Evolutionary conservation across 2,888 invertebrate species (phyloP), one percentile per base, ranked within the genome.

Genomic region (Nipponacmea schrenckii): DNA sequence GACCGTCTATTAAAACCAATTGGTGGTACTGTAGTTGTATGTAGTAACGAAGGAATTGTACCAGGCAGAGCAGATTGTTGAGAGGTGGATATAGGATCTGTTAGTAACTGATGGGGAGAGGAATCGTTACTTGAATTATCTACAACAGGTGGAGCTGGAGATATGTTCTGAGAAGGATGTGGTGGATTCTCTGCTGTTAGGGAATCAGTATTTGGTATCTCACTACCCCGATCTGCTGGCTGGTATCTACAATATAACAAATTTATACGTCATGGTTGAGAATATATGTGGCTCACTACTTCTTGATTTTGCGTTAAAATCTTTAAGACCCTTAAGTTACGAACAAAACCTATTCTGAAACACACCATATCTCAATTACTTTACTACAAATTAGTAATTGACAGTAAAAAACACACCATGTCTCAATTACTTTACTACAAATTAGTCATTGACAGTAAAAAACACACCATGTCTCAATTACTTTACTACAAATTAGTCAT

Each of bases 1-100:
- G 71, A 45, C 44, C 68, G 71, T 46, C 71, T 68, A 62, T 62
- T 72, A 62, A 66, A 56, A 66, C 69, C 69, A 14, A 68, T 66
- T 39, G 68, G 66, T n/a, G 62, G 56, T 46, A 72, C 65, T 12
- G 27, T 27, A 56, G 10, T 56, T 56, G 20, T 20, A 20, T 46
- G 62, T 44, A 50, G 65, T 46, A 68, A 45, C 8, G 44, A 27
- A 31, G 72, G 56, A 8, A 67, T 39, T 12, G 74, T 50, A 15
- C 62, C 27, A 39, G 68, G 67, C 62, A 68, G 14, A 17, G 62
- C 68, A 44, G 56, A 56, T 56, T 56, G 27, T 48, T 26, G 50
- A 15, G 65, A 56, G 45, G 45, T 46, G 63, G 39, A 44, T 45
- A 45, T 31, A 15, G 67, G 20, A 15, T 44, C 24, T 27, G 67